These are phyloP conservation scores for Didymodactylos carnosus DNA, from an alignment of 2,888 invertebrate genomes.

Conservation along the genomic window DNA sequence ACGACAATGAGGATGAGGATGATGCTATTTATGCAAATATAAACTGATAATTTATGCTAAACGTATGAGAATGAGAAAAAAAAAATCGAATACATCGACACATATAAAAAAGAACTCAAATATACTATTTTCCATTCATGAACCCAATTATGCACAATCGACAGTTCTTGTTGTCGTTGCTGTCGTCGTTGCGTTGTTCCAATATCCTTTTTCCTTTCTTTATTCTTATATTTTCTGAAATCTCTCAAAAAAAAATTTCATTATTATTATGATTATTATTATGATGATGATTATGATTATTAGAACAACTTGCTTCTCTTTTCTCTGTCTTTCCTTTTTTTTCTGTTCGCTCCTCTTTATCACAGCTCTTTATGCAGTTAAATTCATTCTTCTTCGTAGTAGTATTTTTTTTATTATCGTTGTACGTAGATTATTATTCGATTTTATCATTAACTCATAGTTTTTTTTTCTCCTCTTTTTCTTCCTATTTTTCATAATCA, in stretches of 20 bases:
- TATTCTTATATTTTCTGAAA: neutral
- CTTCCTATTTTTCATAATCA: no score
- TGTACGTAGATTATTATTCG: no score
- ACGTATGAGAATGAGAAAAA: neutral
- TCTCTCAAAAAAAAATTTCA: neutral
- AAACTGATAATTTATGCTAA: conserved; percentile 1
- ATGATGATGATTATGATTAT: neutral
- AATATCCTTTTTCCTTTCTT: neutral
- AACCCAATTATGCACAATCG: conserved; percentile 1
- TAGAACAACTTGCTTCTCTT: neutral
- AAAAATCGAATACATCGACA: neutral
- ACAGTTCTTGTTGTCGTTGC: neutral
- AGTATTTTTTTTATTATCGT: no score
- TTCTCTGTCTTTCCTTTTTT: no score
- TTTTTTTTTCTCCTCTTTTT: no score
- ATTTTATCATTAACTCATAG: no score
- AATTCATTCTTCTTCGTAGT: no score
- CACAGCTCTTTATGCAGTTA: no score
- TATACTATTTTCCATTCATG: neutral
- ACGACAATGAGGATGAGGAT: neutral
- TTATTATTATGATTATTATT: neutral
- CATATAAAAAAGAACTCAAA: neutral
- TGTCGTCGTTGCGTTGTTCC: neutral
- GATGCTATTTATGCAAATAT: neutral
- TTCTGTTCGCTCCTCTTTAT: no score